A percentile compares a stretch with the other conserved stretches of the same genome.
These are phyloP conservation scores for Austrofundulus limnaeus DNA, from an alignment of 2,113 vertebrate genomes.

Conservation along the genomic window DNA sequence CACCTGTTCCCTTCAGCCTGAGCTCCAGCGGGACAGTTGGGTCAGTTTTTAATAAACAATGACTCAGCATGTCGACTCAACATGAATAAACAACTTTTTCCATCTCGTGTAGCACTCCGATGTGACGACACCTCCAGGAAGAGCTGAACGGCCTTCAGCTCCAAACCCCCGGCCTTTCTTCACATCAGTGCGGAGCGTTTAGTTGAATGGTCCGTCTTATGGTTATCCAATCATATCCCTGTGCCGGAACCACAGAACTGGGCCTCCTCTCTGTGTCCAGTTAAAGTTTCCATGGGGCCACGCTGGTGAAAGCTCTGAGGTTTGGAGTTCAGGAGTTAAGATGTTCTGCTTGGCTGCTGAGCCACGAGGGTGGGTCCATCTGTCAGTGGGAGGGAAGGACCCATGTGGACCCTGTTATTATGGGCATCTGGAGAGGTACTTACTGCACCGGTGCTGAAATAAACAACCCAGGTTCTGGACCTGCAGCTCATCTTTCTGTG, in stretches of 20 bases:
- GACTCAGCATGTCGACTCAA: slow-evolving; percentile 40
- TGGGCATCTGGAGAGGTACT: slow-evolving; percentile 55
- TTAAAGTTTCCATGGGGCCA: slow-evolving; percentile 51
- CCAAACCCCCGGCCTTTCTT: slow-evolving; percentile 30
- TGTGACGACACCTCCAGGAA: too few species aligned
- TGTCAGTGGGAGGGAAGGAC: slow-evolving; percentile 5
- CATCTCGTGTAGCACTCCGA: not conserved
- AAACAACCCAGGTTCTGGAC: slow-evolving; percentile 13
- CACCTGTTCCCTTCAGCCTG: slow-evolving; percentile 45
- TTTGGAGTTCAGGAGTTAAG: slow-evolving; percentile 48
- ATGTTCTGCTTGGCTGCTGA: slow-evolving; percentile 45
- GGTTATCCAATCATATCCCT: slow-evolving; percentile 66
- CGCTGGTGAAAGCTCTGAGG: slow-evolving; percentile 55
- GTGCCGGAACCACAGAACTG: slow-evolving; percentile 46
- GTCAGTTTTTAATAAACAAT: too few species aligned
- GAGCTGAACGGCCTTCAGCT: slow-evolving; percentile 4
- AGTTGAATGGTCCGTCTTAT: slow-evolving; percentile 43
- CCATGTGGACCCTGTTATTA: slow-evolving; percentile 63
- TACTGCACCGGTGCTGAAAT: slow-evolving; percentile 32
- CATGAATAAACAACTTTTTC: too few species aligned
- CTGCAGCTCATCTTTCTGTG: too few species aligned
- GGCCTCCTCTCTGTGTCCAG: slow-evolving; percentile 52
- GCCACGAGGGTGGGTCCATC: slow-evolving; percentile 39
- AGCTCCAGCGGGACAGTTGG: slow-evolving; percentile 33
- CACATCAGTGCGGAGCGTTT: slow-evolving; percentile 37